Conservation (phyloP, 2,888 invertebrate genomes). For the Brenthis ino region DNA sequence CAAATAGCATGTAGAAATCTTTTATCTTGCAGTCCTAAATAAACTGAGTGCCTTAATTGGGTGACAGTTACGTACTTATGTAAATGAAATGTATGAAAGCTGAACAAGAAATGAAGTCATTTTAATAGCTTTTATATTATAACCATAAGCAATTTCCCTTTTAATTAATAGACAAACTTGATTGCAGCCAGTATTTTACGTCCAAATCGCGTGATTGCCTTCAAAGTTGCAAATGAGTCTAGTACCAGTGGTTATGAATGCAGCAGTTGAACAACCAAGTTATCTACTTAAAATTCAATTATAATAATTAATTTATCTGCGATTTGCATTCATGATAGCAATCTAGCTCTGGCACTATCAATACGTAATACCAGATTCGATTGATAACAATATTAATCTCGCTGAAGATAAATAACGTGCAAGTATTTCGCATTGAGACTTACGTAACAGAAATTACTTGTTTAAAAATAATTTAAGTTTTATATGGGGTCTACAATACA, state of each 20-base stretch:
- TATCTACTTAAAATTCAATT: constrained; percentile 35
- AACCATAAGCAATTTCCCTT: constrained; percentile 19
- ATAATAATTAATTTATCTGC: constrained; percentile 36
- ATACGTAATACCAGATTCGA: constrained; percentile 30
- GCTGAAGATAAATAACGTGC: not conserved
- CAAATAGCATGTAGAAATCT: no score
- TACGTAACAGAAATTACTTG: constrained; percentile 4
- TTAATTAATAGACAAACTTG: constrained; percentile 18
- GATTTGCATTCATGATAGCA: constrained; percentile 36
- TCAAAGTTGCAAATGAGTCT: constrained; percentile 69
- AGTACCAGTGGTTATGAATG: constrained; percentile 32
- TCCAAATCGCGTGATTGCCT: constrained; percentile 50
- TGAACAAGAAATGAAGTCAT: not conserved
- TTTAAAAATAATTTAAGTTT: not conserved
- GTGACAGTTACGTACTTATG: no score
- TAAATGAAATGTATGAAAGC: no score
- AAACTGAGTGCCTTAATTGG: no score
- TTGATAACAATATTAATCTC: constrained; percentile 26
- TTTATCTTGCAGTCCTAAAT: no score
- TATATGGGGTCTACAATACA: no score
- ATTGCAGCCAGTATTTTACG: constrained; percentile 28
- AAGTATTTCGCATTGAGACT: constrained; percentile 9
- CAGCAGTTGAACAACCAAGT: constrained; percentile 26
- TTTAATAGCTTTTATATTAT: constrained; percentile 18
- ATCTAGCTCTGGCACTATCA: constrained; percentile 32